Conservation (phyloP, 1,140 invertebrate genomes). For the Drosophila rufa region DNA sequence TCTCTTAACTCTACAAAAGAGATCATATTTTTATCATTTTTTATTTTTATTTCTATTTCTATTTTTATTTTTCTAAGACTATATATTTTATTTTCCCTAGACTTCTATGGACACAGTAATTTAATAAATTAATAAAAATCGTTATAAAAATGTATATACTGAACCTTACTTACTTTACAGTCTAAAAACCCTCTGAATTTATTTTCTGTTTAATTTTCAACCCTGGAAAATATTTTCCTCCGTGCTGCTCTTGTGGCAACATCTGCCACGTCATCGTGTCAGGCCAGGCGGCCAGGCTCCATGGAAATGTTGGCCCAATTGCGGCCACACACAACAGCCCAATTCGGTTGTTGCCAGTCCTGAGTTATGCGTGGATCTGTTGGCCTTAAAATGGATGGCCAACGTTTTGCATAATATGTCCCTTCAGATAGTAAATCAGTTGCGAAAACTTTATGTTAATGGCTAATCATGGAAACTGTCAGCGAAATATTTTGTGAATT, state of each 20-base stretch:
- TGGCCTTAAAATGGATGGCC: constrained; percentile 20
- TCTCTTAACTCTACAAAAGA: no score
- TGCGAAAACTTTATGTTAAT: constrained; percentile 38
- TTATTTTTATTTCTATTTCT: no score
- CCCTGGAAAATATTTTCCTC: neutral
- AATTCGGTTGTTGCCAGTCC: constrained; percentile 22
- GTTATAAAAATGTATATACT: no score
- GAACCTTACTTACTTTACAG: no score
- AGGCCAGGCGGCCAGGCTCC: constrained; percentile 17
- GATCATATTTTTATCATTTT: neutral
- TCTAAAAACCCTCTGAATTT: neutral
- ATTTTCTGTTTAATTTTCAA: neutral
- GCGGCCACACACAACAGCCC: constrained; percentile 28
- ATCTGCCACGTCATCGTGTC: constrained; percentile 42
- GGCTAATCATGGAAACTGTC: constrained; percentile 34
- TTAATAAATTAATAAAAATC: neutral
- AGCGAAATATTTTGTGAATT: constrained; percentile 13
- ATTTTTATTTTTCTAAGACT: neutral
- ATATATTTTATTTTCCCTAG: neutral
- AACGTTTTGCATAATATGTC: constrained; percentile 36
- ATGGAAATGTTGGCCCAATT: constrained; percentile 40
- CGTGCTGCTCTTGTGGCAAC: constrained; percentile 8
- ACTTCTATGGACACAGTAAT: no score
- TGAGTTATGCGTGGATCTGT: constrained; percentile 34
- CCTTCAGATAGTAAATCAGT: constrained; percentile 28